Base-by-base conservation (phyloP, 2,888 invertebrate species). In the Spodoptera littoralis region DNA sequence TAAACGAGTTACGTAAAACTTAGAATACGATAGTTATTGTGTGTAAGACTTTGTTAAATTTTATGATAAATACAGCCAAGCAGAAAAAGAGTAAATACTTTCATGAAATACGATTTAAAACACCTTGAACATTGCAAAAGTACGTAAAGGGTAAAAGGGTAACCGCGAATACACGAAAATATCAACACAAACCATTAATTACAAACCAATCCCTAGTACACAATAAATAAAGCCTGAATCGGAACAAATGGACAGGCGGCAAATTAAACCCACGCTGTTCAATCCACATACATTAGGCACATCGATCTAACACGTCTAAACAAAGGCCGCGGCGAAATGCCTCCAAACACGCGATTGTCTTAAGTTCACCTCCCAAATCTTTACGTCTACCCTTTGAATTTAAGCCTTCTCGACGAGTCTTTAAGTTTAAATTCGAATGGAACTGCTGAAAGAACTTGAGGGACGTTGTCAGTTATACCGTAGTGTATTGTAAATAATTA, bases 191-290 rank as follows among this genome's bases (percentile, higher is more conserved):
- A 76, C 78, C 73, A 75, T 72, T 72, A 81, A 79, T 75, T 76
- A 77, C 70, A 60, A 86, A 83, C 86, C 90, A 90, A 92, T 91
- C 85, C 85, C 81, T 78, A 73, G 76, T 77, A 84, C 81, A 85
- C 92, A 84, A 93, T 94, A 94, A 94, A 94, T 93, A 92, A 90
- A 86, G 82, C 83, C 84, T 77, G 88, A 93, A 94, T 94, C 93
- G 93, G 91, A 93, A 93, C 91, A 88, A 94, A 94, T 94, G 93
- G 93, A 93, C 94, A 92, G 88, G 87, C 89, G 90, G 91, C 90
- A 91, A 94, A 93, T 94, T 94, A 93, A 92, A 91, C 90, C 88
- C 83, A 83, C 87, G 74, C 71, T 74, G 85, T 93, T 90, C 92
- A 92, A 93, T 92, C 88, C 91, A 83, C 92, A 91, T 93, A 92